These are phyloP conservation scores for Podarcis siculus DNA, from an alignment of 2,797 vertebrate genomes.

Conservation along the genomic window DNA sequence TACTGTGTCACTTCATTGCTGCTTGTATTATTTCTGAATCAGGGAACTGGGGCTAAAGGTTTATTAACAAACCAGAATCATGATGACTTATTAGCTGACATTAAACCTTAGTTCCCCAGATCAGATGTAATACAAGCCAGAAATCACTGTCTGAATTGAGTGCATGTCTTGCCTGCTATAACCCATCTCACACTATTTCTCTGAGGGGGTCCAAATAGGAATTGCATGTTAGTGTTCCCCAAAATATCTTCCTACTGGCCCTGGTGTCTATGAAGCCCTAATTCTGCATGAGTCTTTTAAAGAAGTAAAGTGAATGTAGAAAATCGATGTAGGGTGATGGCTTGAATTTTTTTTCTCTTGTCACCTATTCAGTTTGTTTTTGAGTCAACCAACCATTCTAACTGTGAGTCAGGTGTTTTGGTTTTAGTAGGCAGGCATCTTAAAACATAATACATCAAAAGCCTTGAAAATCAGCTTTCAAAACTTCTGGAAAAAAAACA, in stretches of 20 bases:
- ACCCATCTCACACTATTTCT: neutral
- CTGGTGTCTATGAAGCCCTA: neutral
- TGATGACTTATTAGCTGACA: no score
- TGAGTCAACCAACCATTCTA: neutral
- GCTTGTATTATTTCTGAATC: no score
- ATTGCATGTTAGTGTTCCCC: neutral
- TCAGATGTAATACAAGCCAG: neutral
- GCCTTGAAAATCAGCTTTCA: neutral
- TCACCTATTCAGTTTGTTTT: neutral
- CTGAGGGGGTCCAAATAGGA: neutral
- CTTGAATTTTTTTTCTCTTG: neutral
- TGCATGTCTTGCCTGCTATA: neutral
- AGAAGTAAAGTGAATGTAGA: neutral
- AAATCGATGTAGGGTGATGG: neutral
- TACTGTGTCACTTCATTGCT: no score
- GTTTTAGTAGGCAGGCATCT: neutral
- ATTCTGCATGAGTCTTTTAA: neutral
- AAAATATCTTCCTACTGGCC: neutral
- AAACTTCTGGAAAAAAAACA: neutral
- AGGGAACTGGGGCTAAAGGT: no score
- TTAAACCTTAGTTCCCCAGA: no score
- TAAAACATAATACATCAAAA: neutral
- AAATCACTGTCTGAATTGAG: neutral
- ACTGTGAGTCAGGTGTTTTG: neutral
- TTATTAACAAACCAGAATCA: no score